Base-by-base conservation (phyloP, 2,888 invertebrate genomes). In the Drosophila meridionalis region DNA sequence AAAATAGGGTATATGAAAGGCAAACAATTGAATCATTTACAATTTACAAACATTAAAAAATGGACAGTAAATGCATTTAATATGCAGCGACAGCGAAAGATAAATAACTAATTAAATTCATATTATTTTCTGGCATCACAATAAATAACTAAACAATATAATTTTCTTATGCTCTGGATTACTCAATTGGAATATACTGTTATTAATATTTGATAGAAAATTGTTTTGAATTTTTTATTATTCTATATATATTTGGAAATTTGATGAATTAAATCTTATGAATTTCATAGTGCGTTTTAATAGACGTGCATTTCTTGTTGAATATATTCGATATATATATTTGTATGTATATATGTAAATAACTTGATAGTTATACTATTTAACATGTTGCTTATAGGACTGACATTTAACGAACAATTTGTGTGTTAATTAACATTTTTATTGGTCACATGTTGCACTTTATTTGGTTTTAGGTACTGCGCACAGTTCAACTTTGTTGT, bases 391-490 rank as follows among this genome's bases (percentile, higher is more conserved):
- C 53, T 30, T 50, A 59, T 28, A 56, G 40, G 52, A 57, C 32
- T 50, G 47, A 38, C 34, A 50, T 36, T 34, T 42, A 76, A 66
- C 62, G 36, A 62, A 65, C n/a, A 43, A 57, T 59, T 60, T 64
- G 45, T 48, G 47, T 50, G 45, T 36, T 62, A 9, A 36, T 53
- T 55, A 60, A 45, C 57, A 72, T 50, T 80, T 62, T 76, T 72
- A 80, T 85, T 90, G 85, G 90, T 85, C 85, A 90, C 87, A 69
- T 76, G 85, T 88, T 90, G 71, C 42, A 56, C 86, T 85, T 62
- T 55, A 28, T 55, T 38, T 68, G 50, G 74, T 73, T 78, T 78
- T 89, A 89, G 90, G 84, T 84, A 89, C 86, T 72, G 86, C 80
- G 71, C 88, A 80, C 67, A 79, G 86, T 82, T 82, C 71, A 68